phyloP scores from a whole-genome alignment of 2,888 invertebrate species.

The Apantesis nais region DNA sequence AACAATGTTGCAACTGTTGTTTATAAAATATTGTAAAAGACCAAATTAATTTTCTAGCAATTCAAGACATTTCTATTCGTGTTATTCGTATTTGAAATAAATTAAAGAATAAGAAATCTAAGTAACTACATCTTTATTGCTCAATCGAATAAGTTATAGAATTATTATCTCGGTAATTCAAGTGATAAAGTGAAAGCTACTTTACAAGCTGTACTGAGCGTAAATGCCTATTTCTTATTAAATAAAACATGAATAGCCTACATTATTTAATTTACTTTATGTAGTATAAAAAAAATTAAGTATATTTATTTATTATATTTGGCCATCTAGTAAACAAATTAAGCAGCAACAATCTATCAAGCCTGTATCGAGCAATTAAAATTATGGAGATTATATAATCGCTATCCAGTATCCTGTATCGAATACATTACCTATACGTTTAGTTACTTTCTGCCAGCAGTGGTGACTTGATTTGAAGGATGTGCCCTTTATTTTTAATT shows the following conservation, averaged over 20 bases:
- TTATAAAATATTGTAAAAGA: too few species aligned
- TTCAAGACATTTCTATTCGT: not conserved
- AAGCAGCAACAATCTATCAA: not conserved
- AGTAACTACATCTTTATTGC: conserved; percentile 14
- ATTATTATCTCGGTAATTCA: conserved; percentile 28
- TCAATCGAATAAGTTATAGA: conserved; percentile 25
- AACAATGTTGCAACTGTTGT: too few species aligned
- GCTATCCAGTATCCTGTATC: too few species aligned
- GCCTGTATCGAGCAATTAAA: too few species aligned
- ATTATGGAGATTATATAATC: too few species aligned
- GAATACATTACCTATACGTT: too few species aligned
- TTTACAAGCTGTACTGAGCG: not conserved
- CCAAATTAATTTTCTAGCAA: not conserved
- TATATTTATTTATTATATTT: not conserved
- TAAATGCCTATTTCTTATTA: not conserved
- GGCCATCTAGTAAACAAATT: not conserved
- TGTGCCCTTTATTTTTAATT: too few species aligned
- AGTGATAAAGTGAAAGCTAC: conserved; percentile 12
- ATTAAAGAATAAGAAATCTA: not conserved
- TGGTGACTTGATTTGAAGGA: too few species aligned
- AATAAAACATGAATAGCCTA: not conserved
- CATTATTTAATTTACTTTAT: not conserved
- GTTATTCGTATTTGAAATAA: not conserved
- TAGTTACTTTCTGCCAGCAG: too few species aligned
- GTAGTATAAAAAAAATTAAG: not conserved